These are phyloP conservation scores for Eurytoma adleriae DNA, from an alignment of 2,888 invertebrate genomes.

Conservation along the genomic window DNA sequence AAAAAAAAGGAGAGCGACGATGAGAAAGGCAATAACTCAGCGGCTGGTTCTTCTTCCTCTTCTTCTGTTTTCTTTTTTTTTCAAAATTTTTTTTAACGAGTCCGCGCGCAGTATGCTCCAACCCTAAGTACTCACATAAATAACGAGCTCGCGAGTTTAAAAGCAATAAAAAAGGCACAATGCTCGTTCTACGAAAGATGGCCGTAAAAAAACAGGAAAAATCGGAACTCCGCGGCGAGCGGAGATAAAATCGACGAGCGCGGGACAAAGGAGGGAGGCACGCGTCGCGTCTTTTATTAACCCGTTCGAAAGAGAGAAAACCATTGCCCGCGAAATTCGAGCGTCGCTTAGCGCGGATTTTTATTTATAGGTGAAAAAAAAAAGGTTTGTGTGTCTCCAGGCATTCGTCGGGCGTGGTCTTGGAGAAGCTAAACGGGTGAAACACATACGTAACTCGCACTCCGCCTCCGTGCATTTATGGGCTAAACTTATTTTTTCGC, in stretches of 20 bases:
- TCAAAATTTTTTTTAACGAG: constrained; percentile 6
- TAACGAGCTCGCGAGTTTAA: neutral
- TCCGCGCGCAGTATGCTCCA: neutral
- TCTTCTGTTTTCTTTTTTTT: neutral
- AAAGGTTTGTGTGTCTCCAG: too few species aligned
- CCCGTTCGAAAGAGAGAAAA: constrained; percentile 19
- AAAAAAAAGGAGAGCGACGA: neutral
- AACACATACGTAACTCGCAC: neutral
- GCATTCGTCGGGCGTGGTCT: too few species aligned
- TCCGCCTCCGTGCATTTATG: neutral
- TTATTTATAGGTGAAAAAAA: constrained; percentile 31
- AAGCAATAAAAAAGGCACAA: constrained; percentile 27
- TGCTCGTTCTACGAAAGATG: constrained; percentile 28
- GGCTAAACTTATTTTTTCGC: neutral
- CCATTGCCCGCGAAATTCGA: constrained; percentile 14
- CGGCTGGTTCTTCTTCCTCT: too few species aligned
- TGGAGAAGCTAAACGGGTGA: too few species aligned
- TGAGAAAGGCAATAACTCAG: neutral
- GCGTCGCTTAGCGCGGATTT: neutral
- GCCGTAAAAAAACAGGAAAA: constrained; percentile 17
- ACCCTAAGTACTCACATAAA: constrained; percentile 24
- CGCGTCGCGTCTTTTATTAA: constrained; percentile 22
- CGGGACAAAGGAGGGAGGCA: constrained; percentile 12
- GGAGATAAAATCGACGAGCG: neutral
- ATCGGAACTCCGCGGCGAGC: neutral